Base-by-base conservation (phyloP, 1,140 invertebrate species). In the Macrosteles quadrilineatus region DNA sequence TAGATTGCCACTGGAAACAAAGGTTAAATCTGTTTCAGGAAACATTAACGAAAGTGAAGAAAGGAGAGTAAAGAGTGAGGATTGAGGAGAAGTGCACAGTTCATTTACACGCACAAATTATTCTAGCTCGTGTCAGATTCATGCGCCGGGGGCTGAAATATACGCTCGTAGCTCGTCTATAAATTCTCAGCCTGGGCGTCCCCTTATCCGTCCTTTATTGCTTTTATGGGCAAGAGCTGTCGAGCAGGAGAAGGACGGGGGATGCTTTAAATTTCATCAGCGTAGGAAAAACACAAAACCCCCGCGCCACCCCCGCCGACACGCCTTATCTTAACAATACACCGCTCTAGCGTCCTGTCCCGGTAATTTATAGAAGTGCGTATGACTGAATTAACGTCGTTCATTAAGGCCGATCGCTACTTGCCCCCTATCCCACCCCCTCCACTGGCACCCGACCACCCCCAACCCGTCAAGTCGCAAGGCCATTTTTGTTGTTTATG, bases 191-290 rank as follows among this genome's bases (percentile, higher is more conserved):
- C 62, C 62, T 30, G 65, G 47, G 69, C 47, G 27, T 71, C 57
- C 69, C 69, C 71, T 72, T 71, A 72, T 72, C 73, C 71, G 73
- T 72, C 73, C 70, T 74, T 74, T 74, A 74, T 74, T 74, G 73
- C 73, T 74, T 74, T 74, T 74, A 74, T 74, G 71, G 71, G 57
- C 71, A 66, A 63, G 63, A 67, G 63, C 71, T 72, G 71, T 72
- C 73, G 57, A 36, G 65, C 50, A 17, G 47, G 66, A 55, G 64
- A 71, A 59, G 69, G 68, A 69, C 71, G 65, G 67, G 66, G 67
- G 67, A 65, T 57, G 71, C 68, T 73, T 72, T 74, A 74, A 74
- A 74, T 74, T 74, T 74, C 73, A 74, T 74, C 73, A 74, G 71
- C 63, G 47, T 66, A 73, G 70, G 71, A 74, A 74, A 74, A 74